Base-by-base conservation (phyloP, 2,888 invertebrate genomes). In the Tenodera sinensis region DNA sequence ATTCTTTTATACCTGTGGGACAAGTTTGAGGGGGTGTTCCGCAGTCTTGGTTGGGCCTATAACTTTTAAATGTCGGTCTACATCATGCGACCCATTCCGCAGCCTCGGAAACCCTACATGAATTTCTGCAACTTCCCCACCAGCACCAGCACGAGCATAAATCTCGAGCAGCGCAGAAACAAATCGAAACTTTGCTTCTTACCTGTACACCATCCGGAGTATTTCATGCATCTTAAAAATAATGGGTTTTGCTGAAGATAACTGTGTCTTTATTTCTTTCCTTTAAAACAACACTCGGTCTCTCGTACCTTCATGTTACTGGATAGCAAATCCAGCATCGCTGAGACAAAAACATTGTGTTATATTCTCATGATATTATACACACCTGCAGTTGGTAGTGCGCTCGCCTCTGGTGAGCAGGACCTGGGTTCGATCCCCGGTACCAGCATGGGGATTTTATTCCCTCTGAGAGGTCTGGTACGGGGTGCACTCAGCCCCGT, bases 1-100 rank as follows among this genome's bases (percentile, higher is more conserved):
- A 71, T 71, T 71, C 54, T 86, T 86, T 86, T 81, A 86, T 86
- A 81, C 86, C 86, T 86, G 81, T 47, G 85, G 85, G 28, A 85
- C 8, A 42, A 27, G 28, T 54, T 54, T 47, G 85, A 15, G 86
- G 71, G 25, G 84, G 30, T 28, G 86, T 81, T 86, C 20, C 27
- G 7, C 14, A 20, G 25, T 20, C 25, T 86, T 28, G 54, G 71
- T 86, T 86, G 54, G 86, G 81, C 86, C 81, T 81, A 86, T 86
- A 86, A 86, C 81, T 86, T 86, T 30, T 71, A 71, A 86, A 86
- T 28, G 86, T 28, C 30, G 54, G 81, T 28, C 85, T 54, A 28
- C 71, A 85, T 71, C 85, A 85, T 85, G 27, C 85, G 14, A 20
- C 28, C 54, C 54, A 54, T 71, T 9, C 14, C 28, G 20, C 54